Base-by-base conservation (phyloP, 2,888 invertebrate genomes). In the Tridacna crocea region DNA sequence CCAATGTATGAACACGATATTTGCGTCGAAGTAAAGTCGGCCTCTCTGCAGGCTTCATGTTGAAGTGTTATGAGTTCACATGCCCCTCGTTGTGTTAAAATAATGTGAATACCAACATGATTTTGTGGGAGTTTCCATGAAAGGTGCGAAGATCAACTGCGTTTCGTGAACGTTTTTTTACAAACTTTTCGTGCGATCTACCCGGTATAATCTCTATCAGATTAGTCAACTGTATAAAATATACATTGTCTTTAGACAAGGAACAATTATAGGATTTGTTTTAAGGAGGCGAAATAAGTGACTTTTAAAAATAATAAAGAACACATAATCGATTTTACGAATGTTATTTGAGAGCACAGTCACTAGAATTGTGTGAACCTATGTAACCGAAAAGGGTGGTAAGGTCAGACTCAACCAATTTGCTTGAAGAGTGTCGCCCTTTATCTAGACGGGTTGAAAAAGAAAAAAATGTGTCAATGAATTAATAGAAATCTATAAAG, bases 1-100 rank as follows among this genome's bases (percentile, higher is more conserved):
- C 22, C 58, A n/a, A n/a, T 19, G 17, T n/a, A 58, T 22, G 17
- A 19, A 58, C 58, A 58, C 8, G 22, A 58, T n/a, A 58, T 58
- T n/a, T 19, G n/a, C 22, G 58, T n/a, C n/a, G n/a, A n/a, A n/a
- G 17, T 6, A 22, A 58, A 58, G 17, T 58, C 58, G 22, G 58
- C 58, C n/a, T 58, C 58, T 58, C 17, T n/a, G 58, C 58, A 58
- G 22, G 58, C 58, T n/a, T 58, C 58, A 22, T 58, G 58, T 58
- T 58, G 10, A 19, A 58, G 58, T n/a, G 8, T 11, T n/a, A n/a
- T n/a, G 58, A n/a, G n/a, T n/a, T 58, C 22, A 22, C n/a, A n/a
- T 19, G 58, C 58, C 6, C 58, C 58, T 8, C 58, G 22, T n/a
- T n/a, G n/a, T n/a, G n/a, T n/a, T n/a, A n/a, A n/a, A n/a, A n/a